Conservation (phyloP, 2,888 invertebrate species). For the Eilema depressum region DNA sequence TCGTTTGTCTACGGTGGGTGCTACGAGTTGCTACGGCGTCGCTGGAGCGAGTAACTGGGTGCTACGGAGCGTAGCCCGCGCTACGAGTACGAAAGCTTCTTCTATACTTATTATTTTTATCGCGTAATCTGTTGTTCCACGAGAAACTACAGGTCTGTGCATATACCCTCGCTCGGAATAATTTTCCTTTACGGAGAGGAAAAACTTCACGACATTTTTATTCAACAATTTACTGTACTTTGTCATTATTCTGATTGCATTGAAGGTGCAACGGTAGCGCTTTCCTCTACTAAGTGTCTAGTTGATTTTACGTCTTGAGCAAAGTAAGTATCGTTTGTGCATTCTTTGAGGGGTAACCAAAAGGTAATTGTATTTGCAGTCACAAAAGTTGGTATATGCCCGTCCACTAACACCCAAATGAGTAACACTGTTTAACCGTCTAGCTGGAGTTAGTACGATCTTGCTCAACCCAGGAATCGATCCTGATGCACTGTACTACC, state of each 20-base stretch:
- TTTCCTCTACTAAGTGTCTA: not conserved
- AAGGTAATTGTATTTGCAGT: not conserved
- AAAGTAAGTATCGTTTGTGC: not conserved
- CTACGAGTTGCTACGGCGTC: conserved; percentile 46
- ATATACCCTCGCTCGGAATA: conserved; percentile 36
- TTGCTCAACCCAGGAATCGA: no score
- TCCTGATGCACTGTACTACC: no score
- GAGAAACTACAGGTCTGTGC: conserved; percentile 15
- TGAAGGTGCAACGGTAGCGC: not conserved
- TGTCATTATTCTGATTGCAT: conserved; percentile 14
- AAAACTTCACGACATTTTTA: conserved; percentile 27
- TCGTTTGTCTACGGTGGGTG: conserved; percentile 41
- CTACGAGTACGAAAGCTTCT: conserved; percentile 30
- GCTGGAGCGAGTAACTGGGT: conserved; percentile 50
- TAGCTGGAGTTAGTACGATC: no score
- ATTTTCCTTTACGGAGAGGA: conserved; percentile 28
- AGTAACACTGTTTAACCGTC: no score
- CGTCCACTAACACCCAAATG: no score
- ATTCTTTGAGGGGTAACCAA: not conserved
- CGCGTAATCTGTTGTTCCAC: conserved; percentile 38
- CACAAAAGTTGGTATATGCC: no score
- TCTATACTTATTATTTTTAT: conserved; percentile 47
- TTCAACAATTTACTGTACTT: conserved; percentile 34
- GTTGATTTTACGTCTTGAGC: not conserved
- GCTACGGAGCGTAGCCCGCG: conserved; percentile 48